Evolutionary conservation across 2,797 vertebrate species (phyloP), one percentile per base, ranked within the genome.

Genomic region (Sebastiscus albofasciatus): DNA sequence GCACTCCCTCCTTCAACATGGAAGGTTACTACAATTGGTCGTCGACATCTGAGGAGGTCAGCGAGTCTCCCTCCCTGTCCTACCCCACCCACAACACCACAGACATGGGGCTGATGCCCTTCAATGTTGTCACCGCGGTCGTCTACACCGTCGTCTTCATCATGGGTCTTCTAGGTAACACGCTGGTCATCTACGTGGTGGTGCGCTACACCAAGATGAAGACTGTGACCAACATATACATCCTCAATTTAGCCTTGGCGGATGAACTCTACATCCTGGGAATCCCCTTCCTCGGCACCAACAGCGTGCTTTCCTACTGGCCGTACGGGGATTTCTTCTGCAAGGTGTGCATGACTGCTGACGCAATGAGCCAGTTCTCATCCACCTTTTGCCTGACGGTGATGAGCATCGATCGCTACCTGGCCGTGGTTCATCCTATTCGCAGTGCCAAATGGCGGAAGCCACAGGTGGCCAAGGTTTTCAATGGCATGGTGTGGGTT

Each of bases 331-430:
- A 96, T 20, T 96, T 97, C 71, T 92, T 99, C 29, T 99, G 98
- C 87, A 96, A 97, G 13, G 87, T 99, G 81, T 96, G 96, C 72
- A 97, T 98, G 96, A 97, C 97, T 0, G 93, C 96, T 14, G 98
- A 99, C 0, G 93, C 96, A 67, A 95, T 99, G 92, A 98, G 98
- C 91, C 98, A 99, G 83, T 99, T 99, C 89, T 97, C 97, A 68
- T 98, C 98, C 89, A 97, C 97, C 86, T 99, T 98, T 87, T 99
- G 97, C 87, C 93, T 99, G 90, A 99, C 97, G 0, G 94, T 98
- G 83, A 99, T 99, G 98, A 99, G 97, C 82, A 96, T 98, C 20
- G 98, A 99, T 67, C 97, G 98, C 26, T 99, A 98, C 90, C 92
- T 99, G 81, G 98, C 98, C 0, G 97, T 99, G 42, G 98, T 98